These are phyloP conservation scores for Orchesellides sinensis DNA, from an alignment of 2,888 invertebrate species.

Conservation along the genomic window DNA sequence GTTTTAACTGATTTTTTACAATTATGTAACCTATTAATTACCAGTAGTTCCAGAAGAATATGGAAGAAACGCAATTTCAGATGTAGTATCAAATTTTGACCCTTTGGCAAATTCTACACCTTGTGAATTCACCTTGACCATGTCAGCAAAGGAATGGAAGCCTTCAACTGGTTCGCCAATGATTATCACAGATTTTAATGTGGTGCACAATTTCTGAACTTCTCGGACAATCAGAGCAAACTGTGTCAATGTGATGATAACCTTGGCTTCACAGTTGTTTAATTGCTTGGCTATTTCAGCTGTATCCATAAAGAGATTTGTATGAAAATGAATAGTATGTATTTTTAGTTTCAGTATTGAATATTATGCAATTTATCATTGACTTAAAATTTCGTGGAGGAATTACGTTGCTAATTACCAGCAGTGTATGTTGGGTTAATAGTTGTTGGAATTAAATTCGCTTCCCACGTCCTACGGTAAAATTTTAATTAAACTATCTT, in stretches of 20 bases:
- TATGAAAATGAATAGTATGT: background rate
- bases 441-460: conserved; percentile 73
- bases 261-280: conserved; percentile 81
- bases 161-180: conserved; percentile 31
- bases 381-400: no score
- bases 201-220: conserved; percentile 32
- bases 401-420: conserved; percentile 57
- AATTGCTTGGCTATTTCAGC: conserved; percentile 85
- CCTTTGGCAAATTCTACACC: conserved; percentile 66
- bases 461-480: conserved; percentile 69
- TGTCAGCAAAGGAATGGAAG: conserved; percentile 53
- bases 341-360: no score
- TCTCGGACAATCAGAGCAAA: conserved; percentile 1
- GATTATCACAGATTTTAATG: conserved; percentile 31
- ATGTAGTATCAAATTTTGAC: conserved; percentile 52
- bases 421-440: conserved; percentile 75
- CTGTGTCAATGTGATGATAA: conserved; percentile 80
- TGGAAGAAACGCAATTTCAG: conserved; percentile 56
- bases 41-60: conserved; percentile 65
- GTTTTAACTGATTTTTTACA: background rate
- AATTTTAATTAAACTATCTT: no score
- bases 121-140: conserved; percentile 64
- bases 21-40: background rate
- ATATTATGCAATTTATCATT: no score
- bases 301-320: conserved; percentile 76